Conservation (phyloP, 2,797 vertebrate genomes). For the Catharus ustulatus region DNA sequence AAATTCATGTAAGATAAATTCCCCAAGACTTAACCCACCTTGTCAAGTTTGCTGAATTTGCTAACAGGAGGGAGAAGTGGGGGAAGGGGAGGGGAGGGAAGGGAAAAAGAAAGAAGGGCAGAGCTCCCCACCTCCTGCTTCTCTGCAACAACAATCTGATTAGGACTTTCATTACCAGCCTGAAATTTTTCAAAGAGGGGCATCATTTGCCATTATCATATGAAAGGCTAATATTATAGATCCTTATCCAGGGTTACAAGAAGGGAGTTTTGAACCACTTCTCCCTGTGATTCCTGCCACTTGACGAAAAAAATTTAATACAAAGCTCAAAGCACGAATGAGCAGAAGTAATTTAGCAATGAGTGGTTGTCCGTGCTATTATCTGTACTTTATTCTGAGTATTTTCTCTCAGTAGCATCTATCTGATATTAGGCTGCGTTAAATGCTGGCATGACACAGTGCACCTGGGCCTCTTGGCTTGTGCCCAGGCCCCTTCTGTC, state of each 20-base stretch:
- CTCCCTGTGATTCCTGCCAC: constrained; percentile 88
- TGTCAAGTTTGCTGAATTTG: constrained; percentile 76
- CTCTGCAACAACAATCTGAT: constrained; percentile 77
- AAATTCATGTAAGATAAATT: constrained; percentile 80
- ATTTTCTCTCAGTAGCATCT: constrained; percentile 72
- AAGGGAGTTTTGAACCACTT: constrained; percentile 81
- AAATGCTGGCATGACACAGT: constrained; percentile 74
- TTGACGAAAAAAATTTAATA: constrained; percentile 92
- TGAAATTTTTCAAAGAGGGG: constrained; percentile 78
- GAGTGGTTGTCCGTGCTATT: constrained; percentile 80
- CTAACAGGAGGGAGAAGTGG: constrained; percentile 4
- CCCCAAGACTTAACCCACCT: constrained; percentile 72
- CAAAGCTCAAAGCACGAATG: constrained; percentile 84
- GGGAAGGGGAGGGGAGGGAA: neutral
- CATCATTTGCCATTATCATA: constrained; percentile 82
- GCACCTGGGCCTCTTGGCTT: constrained; percentile 80
- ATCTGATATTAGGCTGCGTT: constrained; percentile 76
- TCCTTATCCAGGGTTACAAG: constrained; percentile 79
- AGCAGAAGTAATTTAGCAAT: constrained; percentile 88
- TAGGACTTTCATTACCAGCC: constrained; percentile 81
- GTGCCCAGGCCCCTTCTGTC: constrained; percentile 75
- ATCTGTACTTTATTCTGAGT: constrained; percentile 75
- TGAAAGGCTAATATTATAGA: constrained; percentile 83
- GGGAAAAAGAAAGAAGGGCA: neutral
- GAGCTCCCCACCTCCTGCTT: constrained; percentile 32